phyloP scores from a whole-genome alignment of 1,140 invertebrate genomes.

The Gonioctena quinquepunctata region DNA sequence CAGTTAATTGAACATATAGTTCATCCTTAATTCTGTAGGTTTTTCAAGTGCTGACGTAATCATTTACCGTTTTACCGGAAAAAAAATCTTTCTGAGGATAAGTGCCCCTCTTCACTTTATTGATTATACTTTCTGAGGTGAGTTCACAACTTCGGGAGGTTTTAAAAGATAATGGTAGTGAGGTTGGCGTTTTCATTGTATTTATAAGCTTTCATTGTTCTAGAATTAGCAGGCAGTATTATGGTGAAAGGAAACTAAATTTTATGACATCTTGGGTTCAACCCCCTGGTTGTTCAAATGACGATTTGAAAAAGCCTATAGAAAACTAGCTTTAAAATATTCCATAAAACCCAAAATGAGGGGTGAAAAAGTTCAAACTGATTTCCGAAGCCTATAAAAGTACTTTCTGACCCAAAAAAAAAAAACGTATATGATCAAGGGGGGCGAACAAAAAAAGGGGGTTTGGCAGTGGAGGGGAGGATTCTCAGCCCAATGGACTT shows the following conservation, averaged over 20 bases:
- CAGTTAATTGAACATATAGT: too few species aligned
- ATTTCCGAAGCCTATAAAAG: conserved; percentile 99
- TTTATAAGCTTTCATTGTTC: too few species aligned
- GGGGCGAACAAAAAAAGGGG: conserved; percentile 99
- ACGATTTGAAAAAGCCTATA: conserved; percentile 97
- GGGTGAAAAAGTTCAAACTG: conserved; percentile 95
- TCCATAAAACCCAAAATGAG: conserved; percentile 99
- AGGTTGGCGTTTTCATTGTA: too few species aligned
- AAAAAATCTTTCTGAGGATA: background rate
- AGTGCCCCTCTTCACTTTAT: background rate
- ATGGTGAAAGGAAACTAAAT: conserved; percentile 99
- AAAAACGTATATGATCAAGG: conserved; percentile 94
- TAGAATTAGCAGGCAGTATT: conserved; percentile 31
- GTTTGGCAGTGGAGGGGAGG: conserved; percentile 73
- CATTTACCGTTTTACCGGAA: background rate
- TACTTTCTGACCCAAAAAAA: conserved; percentile 95
- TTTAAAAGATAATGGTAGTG: too few species aligned
- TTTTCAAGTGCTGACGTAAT: too few species aligned
- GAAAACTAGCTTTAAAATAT: conserved; percentile 94
- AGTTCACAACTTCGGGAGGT: background rate
- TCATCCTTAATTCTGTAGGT: too few species aligned
- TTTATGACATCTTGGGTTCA: conserved; percentile 94
- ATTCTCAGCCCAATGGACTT: conserved; percentile 95
- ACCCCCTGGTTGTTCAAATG: conserved; percentile 81
- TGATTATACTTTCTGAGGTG: background rate